Evolutionary conservation across 2,888 invertebrate species (phyloP), one percentile per base, ranked within the genome.

Genomic region (Beris chalybata): DNA sequence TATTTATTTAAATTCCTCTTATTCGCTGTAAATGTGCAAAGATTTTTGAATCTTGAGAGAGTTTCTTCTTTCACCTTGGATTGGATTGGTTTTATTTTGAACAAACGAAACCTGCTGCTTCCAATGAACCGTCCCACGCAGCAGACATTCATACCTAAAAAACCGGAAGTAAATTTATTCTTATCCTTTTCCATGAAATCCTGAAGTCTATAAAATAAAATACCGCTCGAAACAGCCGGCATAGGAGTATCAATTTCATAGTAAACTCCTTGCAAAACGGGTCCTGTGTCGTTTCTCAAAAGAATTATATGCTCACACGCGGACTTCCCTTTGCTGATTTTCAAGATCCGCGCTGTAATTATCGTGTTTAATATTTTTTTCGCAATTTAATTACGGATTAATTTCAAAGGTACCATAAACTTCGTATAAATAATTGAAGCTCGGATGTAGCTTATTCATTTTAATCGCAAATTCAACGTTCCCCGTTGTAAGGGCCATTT

Each of bases 231-330:
- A 43, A 72, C 50, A 9, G 13, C 44, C 4, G 38, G 13, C 0
- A 76, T 52, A 38, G 72, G 70, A 2, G 69, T 71, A 4, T 76
- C 71, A 29, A 77, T 78, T 67, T 80, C 79, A 58, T 75, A 76
- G 61, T 72, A 79, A 44, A 77, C 72, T 5, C 75, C 75, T 68
- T 78, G 78, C 1, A 80, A 55, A 7, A 79, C 73, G 1, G 79
- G 79, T 0, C 79, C 79, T 15, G 72, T 70, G 38, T 71, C 68
- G 55, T 71, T 74, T 4, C 78, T 74, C 31, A 79, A 55, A 1
- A 79, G 58, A 48, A 79, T 68, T 0, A 74, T 74, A 15, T 74
- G 69, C 56, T 78, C 76, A 38, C 67, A 71, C 0, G 71, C 68
- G 12, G 73, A 71, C 66, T 78, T 79, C 13, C 78, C 78, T 3